Percentiles rank a stretch among this genome's conserved stretches.
Evolutionary conservation across 2,113 vertebrate genomes (phyloP).

Genomic region (Nycticebus coucang): DNA sequence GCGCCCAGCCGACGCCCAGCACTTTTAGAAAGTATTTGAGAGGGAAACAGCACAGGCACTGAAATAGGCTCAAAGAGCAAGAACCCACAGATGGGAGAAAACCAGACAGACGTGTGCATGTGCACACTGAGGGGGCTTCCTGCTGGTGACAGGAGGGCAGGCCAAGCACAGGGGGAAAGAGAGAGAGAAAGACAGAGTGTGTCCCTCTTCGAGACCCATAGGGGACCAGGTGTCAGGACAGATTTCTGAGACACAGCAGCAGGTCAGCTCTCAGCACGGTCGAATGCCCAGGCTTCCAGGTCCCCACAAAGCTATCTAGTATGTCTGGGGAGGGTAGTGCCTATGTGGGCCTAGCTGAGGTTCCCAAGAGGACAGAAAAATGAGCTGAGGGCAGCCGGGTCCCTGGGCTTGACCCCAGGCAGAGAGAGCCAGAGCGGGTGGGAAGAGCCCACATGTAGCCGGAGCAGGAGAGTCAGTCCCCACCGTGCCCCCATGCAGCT

Average conservation of each 20-base stretch:
- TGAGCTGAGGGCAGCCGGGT: fast-evolving
- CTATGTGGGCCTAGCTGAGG: not conserved
- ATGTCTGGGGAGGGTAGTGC: no score
- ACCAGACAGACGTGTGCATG: fast-evolving
- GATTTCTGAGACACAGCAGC: not conserved
- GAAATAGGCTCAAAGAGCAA: not conserved
- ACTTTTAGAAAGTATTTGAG: conserved; percentile 1
- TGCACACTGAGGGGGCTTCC: not conserved
- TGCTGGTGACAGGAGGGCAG: not conserved
- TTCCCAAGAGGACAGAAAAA: not conserved
- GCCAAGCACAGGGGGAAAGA: no score
- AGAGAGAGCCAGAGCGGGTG: not conserved
- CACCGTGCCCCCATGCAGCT: fast-evolving
- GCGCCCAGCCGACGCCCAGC: not conserved
- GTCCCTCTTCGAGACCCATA: fast-evolving
- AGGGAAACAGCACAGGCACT: not conserved
- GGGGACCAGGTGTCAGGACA: not conserved
- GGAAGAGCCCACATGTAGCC: fast-evolving
- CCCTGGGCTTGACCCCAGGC: not conserved
- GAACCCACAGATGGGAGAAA: not conserved
- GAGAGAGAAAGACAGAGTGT: not conserved
- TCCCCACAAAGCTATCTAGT: no score
- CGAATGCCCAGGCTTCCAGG: fast-evolving
- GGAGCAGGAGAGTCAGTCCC: not conserved
- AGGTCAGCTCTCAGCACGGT: no score